phyloP scores from a whole-genome alignment of 2,797 vertebrate genomes.

The Ibycter americanus region DNA sequence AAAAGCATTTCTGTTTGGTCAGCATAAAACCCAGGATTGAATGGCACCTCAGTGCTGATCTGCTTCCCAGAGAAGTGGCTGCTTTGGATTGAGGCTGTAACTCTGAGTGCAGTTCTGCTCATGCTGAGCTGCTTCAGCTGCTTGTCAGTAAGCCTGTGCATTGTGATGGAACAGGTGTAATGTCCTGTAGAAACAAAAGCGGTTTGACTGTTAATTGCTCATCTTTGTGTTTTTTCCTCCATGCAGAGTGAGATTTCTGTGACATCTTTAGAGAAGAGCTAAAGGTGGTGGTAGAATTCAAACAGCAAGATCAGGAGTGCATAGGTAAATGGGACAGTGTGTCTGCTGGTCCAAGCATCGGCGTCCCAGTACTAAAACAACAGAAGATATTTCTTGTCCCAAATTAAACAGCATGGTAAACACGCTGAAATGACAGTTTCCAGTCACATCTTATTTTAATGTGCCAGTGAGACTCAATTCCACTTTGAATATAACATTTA shows the following conservation, averaged over 20 bases:
- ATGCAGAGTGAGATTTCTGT: accelerated
- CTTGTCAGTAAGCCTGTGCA: slow-evolving; percentile 81
- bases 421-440: background rate
- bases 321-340: accelerated
- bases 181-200: slow-evolving; percentile 76
- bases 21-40: slow-evolving; percentile 86
- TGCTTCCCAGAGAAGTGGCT: slow-evolving; percentile 72
- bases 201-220: background rate
- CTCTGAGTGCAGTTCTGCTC: slow-evolving; percentile 78
- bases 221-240: background rate
- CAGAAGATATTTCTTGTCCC: background rate
- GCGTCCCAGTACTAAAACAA: background rate
- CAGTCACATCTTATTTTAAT: background rate
- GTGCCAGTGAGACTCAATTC: background rate
- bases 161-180: slow-evolving; percentile 85
- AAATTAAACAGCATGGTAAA: background rate
- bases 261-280: background rate
- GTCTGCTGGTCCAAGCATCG: background rate
- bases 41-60: slow-evolving; percentile 76
- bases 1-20: slow-evolving; percentile 88
- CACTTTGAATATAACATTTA: background rate
- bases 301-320: background rate
- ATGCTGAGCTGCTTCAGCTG: slow-evolving; percentile 83
- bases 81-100: slow-evolving; percentile 79
- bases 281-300: background rate